Conservation (phyloP, 2,888 invertebrate species). For the Willowsia nigromaculata region DNA sequence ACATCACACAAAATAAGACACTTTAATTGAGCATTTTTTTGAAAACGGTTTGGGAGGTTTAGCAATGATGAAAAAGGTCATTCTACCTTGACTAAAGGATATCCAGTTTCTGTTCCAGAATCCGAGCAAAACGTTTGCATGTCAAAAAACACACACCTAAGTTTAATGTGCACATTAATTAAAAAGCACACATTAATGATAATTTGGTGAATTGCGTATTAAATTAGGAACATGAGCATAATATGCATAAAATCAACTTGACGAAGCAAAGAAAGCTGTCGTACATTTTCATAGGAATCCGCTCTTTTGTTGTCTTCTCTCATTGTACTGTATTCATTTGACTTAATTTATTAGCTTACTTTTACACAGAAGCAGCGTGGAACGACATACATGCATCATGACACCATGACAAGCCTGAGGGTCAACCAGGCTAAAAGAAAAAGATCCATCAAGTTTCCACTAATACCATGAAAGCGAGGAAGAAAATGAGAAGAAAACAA, state of each 20-base stretch:
- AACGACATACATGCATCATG: constrained; percentile 52
- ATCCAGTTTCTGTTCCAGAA: too few relatives aligned
- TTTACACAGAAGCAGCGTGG: constrained; percentile 51
- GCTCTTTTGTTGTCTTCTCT: not conserved
- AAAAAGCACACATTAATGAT: not conserved
- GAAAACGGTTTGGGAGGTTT: not conserved
- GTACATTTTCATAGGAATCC: not conserved
- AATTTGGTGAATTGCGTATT: not conserved
- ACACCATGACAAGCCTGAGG: constrained; percentile 54
- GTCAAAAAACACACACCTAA: not conserved
- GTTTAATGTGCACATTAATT: not conserved
- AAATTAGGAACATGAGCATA: not conserved
- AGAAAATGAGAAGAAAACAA: constrained; percentile 40
- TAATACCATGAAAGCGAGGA: constrained; percentile 30
- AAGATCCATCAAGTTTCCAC: constrained; percentile 67
- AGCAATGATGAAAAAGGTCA: not conserved
- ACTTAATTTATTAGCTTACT: constrained; percentile 60
- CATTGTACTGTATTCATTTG: constrained; percentile 9
- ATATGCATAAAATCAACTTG: not conserved
- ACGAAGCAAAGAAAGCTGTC: not conserved
- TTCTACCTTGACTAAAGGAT: too few relatives aligned
- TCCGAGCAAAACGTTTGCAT: too few relatives aligned
- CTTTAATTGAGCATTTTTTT: constrained; percentile 23
- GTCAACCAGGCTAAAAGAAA: constrained; percentile 52
- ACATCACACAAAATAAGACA: constrained; percentile 2